Percentiles rank a stretch among this genome's conserved stretches.
Conservation (phyloP, 1,140 invertebrate genomes). For the Cepaea nemoralis region DNA sequence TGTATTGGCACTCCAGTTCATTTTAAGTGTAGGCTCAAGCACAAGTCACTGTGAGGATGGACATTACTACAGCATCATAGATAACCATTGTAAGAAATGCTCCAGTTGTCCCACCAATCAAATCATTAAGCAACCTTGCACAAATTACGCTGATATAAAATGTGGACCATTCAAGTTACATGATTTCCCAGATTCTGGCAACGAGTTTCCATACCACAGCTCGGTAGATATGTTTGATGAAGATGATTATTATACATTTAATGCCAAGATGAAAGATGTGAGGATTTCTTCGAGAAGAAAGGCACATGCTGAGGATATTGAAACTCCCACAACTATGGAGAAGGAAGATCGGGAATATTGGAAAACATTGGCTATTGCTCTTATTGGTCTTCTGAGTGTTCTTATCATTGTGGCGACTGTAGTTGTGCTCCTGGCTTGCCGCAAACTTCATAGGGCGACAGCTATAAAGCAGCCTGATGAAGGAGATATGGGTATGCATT, state of each 20-base stretch:
- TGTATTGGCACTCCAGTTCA: background rate
- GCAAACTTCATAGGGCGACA: slow-evolving; percentile 43
- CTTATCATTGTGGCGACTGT: slow-evolving; percentile 48
- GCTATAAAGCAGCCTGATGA: slow-evolving; percentile 44
- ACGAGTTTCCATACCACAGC: background rate
- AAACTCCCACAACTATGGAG: slow-evolving; percentile 32
- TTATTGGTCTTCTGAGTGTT: slow-evolving; percentile 52
- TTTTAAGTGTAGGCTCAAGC: background rate
- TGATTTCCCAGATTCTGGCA: slow-evolving; percentile 10
- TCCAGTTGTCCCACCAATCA: slow-evolving; percentile 48
- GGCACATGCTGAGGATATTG: background rate
- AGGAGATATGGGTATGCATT: slow-evolving; percentile 34
- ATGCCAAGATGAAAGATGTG: background rate
- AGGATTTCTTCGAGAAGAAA: background rate
- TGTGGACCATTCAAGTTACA: slow-evolving; percentile 51
- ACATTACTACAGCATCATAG: slow-evolving; percentile 26
- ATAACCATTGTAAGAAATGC: slow-evolving; percentile 36
- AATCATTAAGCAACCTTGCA: slow-evolving; percentile 49
- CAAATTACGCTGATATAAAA: slow-evolving; percentile 36
- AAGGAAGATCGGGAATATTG: slow-evolving; percentile 52
- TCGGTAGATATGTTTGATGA: background rate
- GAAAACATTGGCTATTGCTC: slow-evolving; percentile 51
- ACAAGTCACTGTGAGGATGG: background rate
- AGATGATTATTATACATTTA: background rate
- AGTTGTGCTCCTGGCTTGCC: slow-evolving; percentile 47